phyloP scores from a whole-genome alignment of 2,797 vertebrate species.

The Galagoides demidoff region DNA sequence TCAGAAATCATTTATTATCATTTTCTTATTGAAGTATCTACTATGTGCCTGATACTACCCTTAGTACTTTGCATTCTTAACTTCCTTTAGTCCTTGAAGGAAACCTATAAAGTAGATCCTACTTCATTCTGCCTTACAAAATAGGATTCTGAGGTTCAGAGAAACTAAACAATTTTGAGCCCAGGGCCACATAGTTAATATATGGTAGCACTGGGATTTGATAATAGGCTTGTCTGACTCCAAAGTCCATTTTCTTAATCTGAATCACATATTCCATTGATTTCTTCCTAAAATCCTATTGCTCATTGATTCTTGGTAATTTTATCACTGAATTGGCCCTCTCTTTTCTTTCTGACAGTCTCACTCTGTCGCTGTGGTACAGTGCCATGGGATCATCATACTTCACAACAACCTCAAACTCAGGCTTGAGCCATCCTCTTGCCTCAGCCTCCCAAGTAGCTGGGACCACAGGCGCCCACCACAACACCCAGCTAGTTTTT shows the following conservation, averaged over 20 bases:
- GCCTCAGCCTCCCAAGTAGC: too few species aligned
- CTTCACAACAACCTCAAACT: too few species aligned
- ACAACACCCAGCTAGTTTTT: too few species aligned
- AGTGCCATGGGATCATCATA: too few species aligned
- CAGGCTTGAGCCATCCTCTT: too few species aligned
- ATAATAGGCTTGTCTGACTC: conserved; percentile 22
- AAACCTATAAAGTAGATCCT: background rate
- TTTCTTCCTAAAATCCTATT: conserved; percentile 46
- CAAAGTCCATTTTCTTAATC: conserved; percentile 57
- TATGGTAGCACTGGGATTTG: background rate
- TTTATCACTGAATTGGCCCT: conserved; percentile 47
- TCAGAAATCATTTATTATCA: background rate
- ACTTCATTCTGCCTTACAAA: conserved; percentile 22
- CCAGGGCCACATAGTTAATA: conserved; percentile 7
- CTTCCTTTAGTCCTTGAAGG: conserved; percentile 51
- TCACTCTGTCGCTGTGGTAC: too few species aligned
- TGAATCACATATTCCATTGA: background rate
- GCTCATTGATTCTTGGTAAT: background rate
- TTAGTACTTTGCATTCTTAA: conserved; percentile 8
- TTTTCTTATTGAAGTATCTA: conserved; percentile 39
- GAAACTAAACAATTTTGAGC: conserved; percentile 38
- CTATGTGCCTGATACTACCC: background rate
- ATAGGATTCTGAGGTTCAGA: conserved; percentile 31
- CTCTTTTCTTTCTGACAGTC: too few species aligned
- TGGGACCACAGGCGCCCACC: too few species aligned